phyloP scores from a whole-genome alignment of 2,113 vertebrate species.

The Trematomus loennbergii region DNA sequence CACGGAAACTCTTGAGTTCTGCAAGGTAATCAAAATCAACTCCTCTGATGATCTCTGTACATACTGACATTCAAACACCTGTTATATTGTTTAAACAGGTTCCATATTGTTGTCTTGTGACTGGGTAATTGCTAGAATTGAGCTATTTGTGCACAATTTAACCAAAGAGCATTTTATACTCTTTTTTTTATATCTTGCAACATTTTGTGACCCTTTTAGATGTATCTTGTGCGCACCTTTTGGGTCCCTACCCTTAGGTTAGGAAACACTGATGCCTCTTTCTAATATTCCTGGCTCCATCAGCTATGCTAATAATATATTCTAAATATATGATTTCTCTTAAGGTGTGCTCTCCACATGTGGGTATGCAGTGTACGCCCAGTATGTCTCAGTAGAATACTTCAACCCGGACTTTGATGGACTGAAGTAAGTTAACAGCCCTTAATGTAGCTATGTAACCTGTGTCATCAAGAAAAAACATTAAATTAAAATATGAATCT shows the following conservation, averaged over 20 bases:
- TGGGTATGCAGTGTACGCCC: conserved; percentile 81
- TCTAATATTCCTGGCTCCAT: not conserved
- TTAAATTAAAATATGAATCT: not conserved
- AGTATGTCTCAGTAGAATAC: conserved; percentile 74
- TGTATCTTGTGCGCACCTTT: not conserved
- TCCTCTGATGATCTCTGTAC: too few species aligned
- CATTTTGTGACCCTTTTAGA: not conserved
- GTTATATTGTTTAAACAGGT: too few species aligned
- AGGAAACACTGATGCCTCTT: not conserved
- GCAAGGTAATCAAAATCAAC: too few species aligned
- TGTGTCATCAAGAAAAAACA: not conserved
- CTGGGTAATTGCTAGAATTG: too few species aligned
- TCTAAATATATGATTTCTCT: not conserved
- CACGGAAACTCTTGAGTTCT: too few species aligned
- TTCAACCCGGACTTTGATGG: conserved; percentile 64
- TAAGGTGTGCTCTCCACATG: conserved; percentile 74
- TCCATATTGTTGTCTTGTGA: too few species aligned
- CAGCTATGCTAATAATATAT: not conserved
- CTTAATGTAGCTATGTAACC: not conserved
- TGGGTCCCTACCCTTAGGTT: not conserved
- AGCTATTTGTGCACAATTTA: too few species aligned
- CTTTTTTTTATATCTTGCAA: too few species aligned
- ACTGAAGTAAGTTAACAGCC: conserved; percentile 72
- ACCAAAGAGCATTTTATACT: too few species aligned
- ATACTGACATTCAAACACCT: too few species aligned